Conservation (phyloP, 2,888 invertebrate genomes). For the Platycheirus rosarum region DNA sequence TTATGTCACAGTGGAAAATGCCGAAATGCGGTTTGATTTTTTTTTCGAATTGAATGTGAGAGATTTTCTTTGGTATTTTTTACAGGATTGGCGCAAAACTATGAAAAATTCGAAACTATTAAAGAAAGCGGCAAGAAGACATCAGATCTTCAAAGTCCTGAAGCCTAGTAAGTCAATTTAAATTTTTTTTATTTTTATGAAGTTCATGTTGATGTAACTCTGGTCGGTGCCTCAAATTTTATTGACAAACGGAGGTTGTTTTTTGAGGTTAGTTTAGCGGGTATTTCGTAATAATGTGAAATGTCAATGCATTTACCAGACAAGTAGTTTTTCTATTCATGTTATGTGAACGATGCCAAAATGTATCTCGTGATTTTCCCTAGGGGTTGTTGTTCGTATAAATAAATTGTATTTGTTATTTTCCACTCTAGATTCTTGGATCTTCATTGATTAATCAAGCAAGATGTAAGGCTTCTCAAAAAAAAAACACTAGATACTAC, state of each 20-base stretch:
- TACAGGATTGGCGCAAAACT: slow-evolving; percentile 90
- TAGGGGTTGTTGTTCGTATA: slow-evolving; percentile 6
- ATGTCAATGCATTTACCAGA: slow-evolving; percentile 1
- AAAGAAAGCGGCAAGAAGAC: slow-evolving; percentile 88
- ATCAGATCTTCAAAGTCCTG: slow-evolving; percentile 87
- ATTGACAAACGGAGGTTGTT: not conserved
- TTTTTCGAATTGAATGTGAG: slow-evolving; percentile 57
- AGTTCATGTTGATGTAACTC: too few species aligned
- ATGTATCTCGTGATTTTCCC: slow-evolving; percentile 44
- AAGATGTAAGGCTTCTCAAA: slow-evolving; percentile 35
- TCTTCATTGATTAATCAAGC: slow-evolving; percentile 57
- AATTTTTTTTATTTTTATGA: slow-evolving; percentile 5
- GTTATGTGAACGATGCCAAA: slow-evolving; percentile 47
- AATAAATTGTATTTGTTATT: slow-evolving; percentile 22
- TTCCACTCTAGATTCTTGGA: slow-evolving; percentile 24
- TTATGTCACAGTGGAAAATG: slow-evolving; percentile 71
- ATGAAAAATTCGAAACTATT: slow-evolving; percentile 90
- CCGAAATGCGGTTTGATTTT: slow-evolving; percentile 36
- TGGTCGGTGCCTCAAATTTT: too few species aligned
- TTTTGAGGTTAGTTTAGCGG: slow-evolving; percentile 63
- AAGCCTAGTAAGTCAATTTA: slow-evolving; percentile 85
- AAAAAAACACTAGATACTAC: slow-evolving; percentile 9
- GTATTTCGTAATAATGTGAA: slow-evolving; percentile 61
- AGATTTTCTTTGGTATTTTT: slow-evolving; percentile 61
- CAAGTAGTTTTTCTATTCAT: not conserved